Percentiles rank a stretch among this genome's conserved stretches.
These are phyloP conservation scores for Drosophila planitibia DNA, from an alignment of 2,888 invertebrate genomes.

Conservation along the genomic window DNA sequence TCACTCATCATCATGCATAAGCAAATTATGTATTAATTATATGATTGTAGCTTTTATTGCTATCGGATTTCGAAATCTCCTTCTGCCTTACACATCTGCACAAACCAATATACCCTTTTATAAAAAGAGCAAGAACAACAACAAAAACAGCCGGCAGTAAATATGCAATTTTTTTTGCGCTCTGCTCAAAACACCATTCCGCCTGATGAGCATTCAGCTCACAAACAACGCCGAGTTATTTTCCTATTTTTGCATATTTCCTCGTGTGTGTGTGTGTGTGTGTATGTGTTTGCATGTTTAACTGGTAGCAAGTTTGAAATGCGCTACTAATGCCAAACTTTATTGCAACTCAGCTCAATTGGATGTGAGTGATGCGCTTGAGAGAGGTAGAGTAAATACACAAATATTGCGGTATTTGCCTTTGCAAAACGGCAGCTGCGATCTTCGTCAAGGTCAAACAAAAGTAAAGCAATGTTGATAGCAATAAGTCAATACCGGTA, in stretches of 20 bases:
- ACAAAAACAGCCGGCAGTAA: constrained; percentile 40
- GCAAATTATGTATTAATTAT: no score
- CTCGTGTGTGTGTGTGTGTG: background rate
- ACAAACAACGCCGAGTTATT: constrained; percentile 7
- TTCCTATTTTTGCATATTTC: background rate
- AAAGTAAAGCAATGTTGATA: background rate
- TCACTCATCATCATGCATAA: no score
- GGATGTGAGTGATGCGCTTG: constrained; percentile 1
- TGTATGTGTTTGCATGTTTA: constrained; percentile 11
- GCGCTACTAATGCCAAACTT: constrained; percentile 15
- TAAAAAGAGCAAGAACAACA: constrained; percentile 2
- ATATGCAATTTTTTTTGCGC: constrained; percentile 7
- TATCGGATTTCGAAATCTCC: background rate
- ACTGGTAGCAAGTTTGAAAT: constrained; percentile 16
- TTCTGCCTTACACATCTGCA: background rate
- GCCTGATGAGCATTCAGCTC: constrained; percentile 20
- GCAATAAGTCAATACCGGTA: background rate
- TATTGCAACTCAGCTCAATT: constrained; percentile 19
- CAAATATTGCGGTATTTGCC: background rate
- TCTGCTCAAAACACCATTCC: constrained; percentile 17
- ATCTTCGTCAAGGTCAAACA: constrained; percentile 46
- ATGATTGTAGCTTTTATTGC: background rate
- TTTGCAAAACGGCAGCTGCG: constrained; percentile 28
- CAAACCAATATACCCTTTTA: background rate
- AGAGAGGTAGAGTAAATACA: background rate